Conservation (phyloP, 2,888 invertebrate species). For the Cataglyphis albicans region DNA sequence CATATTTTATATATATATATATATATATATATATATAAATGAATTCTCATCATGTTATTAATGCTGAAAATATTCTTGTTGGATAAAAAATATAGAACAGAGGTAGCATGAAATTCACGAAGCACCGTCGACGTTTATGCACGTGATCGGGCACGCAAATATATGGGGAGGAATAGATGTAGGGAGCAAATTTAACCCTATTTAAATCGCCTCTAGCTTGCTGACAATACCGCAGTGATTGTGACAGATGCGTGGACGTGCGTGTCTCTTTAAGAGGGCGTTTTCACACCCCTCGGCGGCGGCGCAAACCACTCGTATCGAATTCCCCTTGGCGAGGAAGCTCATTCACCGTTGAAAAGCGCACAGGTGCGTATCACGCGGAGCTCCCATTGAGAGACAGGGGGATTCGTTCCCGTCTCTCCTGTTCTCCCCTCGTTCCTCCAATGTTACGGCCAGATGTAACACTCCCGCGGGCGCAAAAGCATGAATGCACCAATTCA, state of each 20-base stretch:
- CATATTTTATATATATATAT: too few species aligned
- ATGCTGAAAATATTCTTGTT: not conserved
- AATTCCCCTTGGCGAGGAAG: slow-evolving; percentile 55
- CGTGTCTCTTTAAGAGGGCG: slow-evolving; percentile 77
- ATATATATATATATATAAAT: too few species aligned
- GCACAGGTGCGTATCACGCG: slow-evolving; percentile 74
- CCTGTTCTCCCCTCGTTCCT: slow-evolving; percentile 8
- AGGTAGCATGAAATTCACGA: not conserved
- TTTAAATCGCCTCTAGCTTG: slow-evolving; percentile 72
- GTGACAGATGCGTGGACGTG: slow-evolving; percentile 82
- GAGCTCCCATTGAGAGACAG: slow-evolving; percentile 67
- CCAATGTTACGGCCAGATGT: slow-evolving; percentile 64
- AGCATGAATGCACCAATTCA: slow-evolving; percentile 60
- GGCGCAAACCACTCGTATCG: slow-evolving; percentile 60
- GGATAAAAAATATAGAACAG: not conserved
- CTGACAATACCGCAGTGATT: slow-evolving; percentile 81
- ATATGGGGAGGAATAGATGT: slow-evolving; percentile 24
- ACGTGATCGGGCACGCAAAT: slow-evolving; percentile 12
- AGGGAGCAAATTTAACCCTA: slow-evolving; percentile 43
- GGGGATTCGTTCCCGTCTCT: slow-evolving; percentile 43
- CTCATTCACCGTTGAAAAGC: slow-evolving; percentile 72
- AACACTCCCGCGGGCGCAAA: slow-evolving; percentile 67
- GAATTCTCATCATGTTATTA: not conserved
- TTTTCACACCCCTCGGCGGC: slow-evolving; percentile 72
- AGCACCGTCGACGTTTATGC: slow-evolving; percentile 48